Evolutionary conservation across 2,113 vertebrate genomes (phyloP), one percentile per base, ranked within the genome.

Genomic region (Dissostichus mawsoni): DNA sequence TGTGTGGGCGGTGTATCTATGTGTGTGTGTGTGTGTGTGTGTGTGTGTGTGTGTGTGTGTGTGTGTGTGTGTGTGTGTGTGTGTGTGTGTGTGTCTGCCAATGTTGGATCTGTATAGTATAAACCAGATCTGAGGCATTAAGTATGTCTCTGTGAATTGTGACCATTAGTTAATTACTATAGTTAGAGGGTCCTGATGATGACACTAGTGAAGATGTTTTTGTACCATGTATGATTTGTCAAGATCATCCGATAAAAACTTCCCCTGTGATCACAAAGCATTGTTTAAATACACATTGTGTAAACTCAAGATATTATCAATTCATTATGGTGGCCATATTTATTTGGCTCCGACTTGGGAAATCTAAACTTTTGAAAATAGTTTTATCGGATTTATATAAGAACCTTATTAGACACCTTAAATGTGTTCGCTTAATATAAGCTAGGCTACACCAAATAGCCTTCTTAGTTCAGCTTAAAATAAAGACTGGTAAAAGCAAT

Each of bases 101-200:
- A 2, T 67, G 56, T 25, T 55, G 29, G 48, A 41, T 41, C 14
- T 41, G 56, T 9, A 29, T 29, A 75, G 25, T 56, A 33, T 18
- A 8, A 80, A 58, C 16, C 36, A 29, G 33, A 81, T 62, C 53
- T 63, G 62, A 68, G 67, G 66, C 58, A 50, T 64, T n/a, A 50
- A 58, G 50, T 57, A 51, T 63, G 25, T 53, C 57, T 18, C 47
- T 20, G 41, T 18, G 59, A 72, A 74, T 36, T 20, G 48, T 18
- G 56, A 72, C 70, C 55, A 3, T 44, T 13, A 25, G 58, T 64
- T 78, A 7, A 59, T 78, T 33, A 63, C 47, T 33, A 55, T 11
- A 29, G 3, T 3, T 29, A 6, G 23, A 47, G 47, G 13, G 18
- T 55, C 11, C 18, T 53, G 47, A 57, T 41, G 48, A 69, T 29